Base-by-base conservation (phyloP, 2,113 vertebrate genomes). In the Glaucomys volans region DNA sequence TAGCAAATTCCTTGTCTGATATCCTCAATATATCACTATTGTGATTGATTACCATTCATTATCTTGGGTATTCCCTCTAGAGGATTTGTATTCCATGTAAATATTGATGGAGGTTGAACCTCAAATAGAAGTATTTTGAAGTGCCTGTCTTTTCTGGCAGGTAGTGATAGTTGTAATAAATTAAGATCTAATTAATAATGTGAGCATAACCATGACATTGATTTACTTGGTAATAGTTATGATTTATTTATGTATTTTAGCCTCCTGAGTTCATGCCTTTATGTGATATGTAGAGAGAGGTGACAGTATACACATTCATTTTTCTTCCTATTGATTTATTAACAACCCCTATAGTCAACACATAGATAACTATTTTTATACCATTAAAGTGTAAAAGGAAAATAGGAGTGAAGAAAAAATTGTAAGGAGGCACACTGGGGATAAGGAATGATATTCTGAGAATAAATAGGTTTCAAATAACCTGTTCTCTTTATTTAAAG, bases 1-100 rank as follows among this genome's bases (percentile, higher is more conserved):
- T 96, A 74, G 12, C 2, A 96, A 95, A 95, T 90, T 97, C 94
- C 76, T 97, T 81, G 85, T 77, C 59, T 84, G 7, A 8, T 81
- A 0, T 86, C 57, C 4, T 75, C 84, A 79, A 5, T 59, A 54
- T 87, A 81, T 87, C 26, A 62, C 35, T 80, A 77, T 37, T 17
- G n/a, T 82, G 82, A 95, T n/a, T 59, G 82, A 85, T 97, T 87
- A 81, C 30, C 80, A n/a, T 54, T 97, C 87, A 66, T 91, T 92
- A 91, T n/a, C 3, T 76, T 84, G 59, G 76, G 54, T 84, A 95
- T 87, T 95, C 20, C 20, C 83, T 90, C 52, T 62, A 62, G 35
- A 87, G 44, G 40, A 87, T 32, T 84, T 44, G 35, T 52, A 90
- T 95, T 92, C 17, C 50, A 7, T 35, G 13, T 90, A 92, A 87